Conservation (phyloP, 2,888 invertebrate species). For the Vannuccia rotundouncinata region DNA sequence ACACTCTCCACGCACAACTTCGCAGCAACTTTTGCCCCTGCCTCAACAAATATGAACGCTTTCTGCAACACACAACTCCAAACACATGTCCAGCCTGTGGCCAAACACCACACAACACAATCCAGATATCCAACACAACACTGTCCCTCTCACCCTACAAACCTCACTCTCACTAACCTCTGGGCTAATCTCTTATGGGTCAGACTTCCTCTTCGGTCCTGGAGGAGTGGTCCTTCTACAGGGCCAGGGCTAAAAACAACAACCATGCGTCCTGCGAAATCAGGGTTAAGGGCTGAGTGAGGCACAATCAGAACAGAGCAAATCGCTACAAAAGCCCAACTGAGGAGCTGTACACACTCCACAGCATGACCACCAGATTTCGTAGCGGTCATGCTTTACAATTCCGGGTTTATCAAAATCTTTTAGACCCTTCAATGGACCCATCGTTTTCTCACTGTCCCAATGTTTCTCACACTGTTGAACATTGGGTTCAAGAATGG, state of each 20-base stretch:
- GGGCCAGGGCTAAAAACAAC: conserved; percentile 10
- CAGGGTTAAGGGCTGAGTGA: too few relatives aligned
- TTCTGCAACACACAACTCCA: conserved; percentile 9
- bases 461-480: too few relatives aligned
- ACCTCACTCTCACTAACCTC: conserved; percentile 9
- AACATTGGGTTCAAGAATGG: too few relatives aligned
- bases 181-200: not conserved
- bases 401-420: too few relatives aligned
- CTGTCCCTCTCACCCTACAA: conserved; percentile 2
- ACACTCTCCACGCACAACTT: not conserved
- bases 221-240: not conserved
- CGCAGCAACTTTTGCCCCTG: conserved; percentile 1
- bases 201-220: conserved; percentile 4
- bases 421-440: too few relatives aligned
- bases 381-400: too few relatives aligned
- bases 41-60: not conserved
- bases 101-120: not conserved
- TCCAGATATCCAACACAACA: not conserved
- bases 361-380: too few relatives aligned
- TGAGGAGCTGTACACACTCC: too few relatives aligned
- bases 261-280: too few relatives aligned
- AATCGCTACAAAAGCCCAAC: too few relatives aligned
- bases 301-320: too few relatives aligned
- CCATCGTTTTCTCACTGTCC: too few relatives aligned
- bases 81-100: not conserved